These are phyloP conservation scores for Tridacna crocea DNA, from an alignment of 2,888 invertebrate species.

Conservation along the genomic window DNA sequence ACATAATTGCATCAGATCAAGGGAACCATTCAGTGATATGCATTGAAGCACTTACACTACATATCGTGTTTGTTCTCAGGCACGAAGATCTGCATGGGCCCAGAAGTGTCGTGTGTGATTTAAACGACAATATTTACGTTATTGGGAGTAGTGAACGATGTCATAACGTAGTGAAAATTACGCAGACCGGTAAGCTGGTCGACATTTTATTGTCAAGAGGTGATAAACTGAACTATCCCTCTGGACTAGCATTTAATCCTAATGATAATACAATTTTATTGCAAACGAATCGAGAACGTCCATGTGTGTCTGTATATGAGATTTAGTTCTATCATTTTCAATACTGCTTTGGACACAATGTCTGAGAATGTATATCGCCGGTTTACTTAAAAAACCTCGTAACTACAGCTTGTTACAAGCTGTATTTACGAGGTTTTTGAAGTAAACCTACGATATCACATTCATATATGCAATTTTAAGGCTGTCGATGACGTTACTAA, in stretches of 20 bases:
- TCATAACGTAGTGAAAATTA: slow-evolving; percentile 50
- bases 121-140: slow-evolving; percentile 47
- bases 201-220: slow-evolving; percentile 35
- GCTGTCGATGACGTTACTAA: no score
- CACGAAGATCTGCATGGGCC: slow-evolving; percentile 34
- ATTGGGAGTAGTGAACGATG: slow-evolving; percentile 53
- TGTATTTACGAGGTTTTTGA: no score
- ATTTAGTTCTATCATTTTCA: background rate
- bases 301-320: slow-evolving; percentile 34
- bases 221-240: slow-evolving; percentile 52
- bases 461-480: no score
- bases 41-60: slow-evolving; percentile 39
- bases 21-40: slow-evolving; percentile 53
- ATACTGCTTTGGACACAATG: no score
- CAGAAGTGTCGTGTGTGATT: slow-evolving; percentile 38
- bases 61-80: slow-evolving; percentile 38
- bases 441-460: no score
- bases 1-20: slow-evolving; percentile 52
- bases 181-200: slow-evolving; percentile 32
- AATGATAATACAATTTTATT: slow-evolving; percentile 26
- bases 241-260: slow-evolving; percentile 35
- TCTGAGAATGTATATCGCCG: no score
- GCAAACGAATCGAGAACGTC: slow-evolving; percentile 41
- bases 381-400: no score
- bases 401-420: no score